Evolutionary conservation across 2,888 invertebrate genomes (phyloP).

Genomic region (Antitype chi): DNA sequence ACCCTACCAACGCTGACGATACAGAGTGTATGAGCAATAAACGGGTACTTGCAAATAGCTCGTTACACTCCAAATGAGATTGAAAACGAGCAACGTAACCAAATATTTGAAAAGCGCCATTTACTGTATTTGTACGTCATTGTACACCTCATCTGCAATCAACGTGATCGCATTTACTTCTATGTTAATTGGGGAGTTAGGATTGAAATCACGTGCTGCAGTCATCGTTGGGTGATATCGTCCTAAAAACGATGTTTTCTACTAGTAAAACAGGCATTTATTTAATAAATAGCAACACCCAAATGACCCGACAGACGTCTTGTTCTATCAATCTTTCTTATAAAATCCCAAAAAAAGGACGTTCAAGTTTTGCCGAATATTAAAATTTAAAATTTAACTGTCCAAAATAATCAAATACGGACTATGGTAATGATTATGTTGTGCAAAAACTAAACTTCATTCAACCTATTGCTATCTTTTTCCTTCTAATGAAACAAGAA

Average conservation of each 20-base stretch:
- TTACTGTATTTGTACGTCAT: constrained; percentile 59
- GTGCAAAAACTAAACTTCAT: no score
- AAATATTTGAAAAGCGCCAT: constrained; percentile 71
- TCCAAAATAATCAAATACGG: no score
- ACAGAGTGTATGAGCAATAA: constrained; percentile 62
- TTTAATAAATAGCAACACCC: neutral
- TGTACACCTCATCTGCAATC: constrained; percentile 54
- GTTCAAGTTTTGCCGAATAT: neutral
- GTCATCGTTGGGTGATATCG: neutral
- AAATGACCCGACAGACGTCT: neutral
- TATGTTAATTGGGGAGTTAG: constrained; percentile 24
- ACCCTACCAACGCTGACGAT: constrained; percentile 55
- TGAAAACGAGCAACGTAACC: constrained; percentile 69
- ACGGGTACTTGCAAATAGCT: constrained; percentile 71
- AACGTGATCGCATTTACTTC: constrained; percentile 42
- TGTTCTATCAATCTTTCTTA: neutral
- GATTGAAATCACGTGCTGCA: constrained; percentile 7
- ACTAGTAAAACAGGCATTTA: neutral
- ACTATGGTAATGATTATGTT: no score
- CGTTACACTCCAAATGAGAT: constrained; percentile 75
- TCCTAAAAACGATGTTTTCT: neutral
- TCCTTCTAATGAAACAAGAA: no score
- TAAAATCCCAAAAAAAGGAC: neutral
- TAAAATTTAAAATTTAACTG: neutral
- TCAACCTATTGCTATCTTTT: no score